These are phyloP conservation scores for Agrenia bidenticulata DNA, from an alignment of 2,888 invertebrate genomes.

Conservation along the genomic window DNA sequence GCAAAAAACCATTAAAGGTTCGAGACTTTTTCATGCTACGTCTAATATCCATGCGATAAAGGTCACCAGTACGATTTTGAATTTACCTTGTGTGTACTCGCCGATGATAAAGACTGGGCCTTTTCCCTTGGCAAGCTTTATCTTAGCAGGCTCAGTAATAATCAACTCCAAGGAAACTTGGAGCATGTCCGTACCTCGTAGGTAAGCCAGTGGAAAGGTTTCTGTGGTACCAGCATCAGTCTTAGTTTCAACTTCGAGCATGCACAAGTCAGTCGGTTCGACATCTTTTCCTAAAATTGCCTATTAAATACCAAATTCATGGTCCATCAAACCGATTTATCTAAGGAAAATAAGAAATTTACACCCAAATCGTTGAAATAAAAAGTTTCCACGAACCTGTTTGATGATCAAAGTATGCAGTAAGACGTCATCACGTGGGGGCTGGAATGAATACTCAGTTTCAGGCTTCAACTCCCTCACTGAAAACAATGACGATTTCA, in stretches of 20 bases:
- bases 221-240: conserved; percentile 10
- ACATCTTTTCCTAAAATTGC: conserved; percentile 22
- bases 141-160: conserved; percentile 18
- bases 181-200: conserved; percentile 13
- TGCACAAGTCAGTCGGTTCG: conserved; percentile 10
- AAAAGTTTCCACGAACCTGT: neutral
- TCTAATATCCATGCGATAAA: too few relatives aligned
- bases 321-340: too few relatives aligned
- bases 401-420: neutral
- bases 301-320: conserved; percentile 7
- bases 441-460: neutral
- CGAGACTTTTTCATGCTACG: neutral
- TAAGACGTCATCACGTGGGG: neutral
- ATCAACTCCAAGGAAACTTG: conserved; percentile 21
- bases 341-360: too few relatives aligned
- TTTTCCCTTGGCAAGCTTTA: conserved; percentile 24
- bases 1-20: neutral
- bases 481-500: neutral
- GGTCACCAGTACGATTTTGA: too few relatives aligned
- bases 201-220: conserved; percentile 25
- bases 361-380: too few relatives aligned
- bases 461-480: neutral
- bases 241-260: conserved; percentile 14
- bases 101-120: conserved; percentile 32
- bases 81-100: conserved; percentile 25